Evolutionary conservation across 2,113 vertebrate genomes (phyloP).

Genomic region (Microcebus jonahi): DNA sequence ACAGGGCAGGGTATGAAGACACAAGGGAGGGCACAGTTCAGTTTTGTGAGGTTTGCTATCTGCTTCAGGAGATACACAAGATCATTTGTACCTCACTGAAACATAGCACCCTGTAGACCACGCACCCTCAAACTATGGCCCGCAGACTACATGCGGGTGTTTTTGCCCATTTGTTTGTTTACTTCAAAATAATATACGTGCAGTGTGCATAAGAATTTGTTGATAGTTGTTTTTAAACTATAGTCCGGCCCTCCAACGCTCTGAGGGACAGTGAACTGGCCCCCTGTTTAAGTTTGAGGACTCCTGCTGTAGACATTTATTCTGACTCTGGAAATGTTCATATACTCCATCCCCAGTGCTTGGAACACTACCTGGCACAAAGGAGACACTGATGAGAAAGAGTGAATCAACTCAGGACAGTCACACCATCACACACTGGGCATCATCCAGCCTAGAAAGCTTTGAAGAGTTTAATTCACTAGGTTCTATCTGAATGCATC

Average conservation of each 20-base stretch:
- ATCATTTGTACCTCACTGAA: not conserved
- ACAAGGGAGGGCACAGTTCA: not conserved
- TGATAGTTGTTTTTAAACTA: too few relatives aligned
- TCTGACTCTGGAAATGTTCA: not conserved
- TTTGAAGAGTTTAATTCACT: not conserved
- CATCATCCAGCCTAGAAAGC: not conserved
- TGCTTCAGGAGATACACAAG: not conserved
- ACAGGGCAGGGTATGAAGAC: not conserved
- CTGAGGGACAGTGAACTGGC: too few relatives aligned
- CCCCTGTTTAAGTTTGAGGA: too few relatives aligned
- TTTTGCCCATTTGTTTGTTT: too few relatives aligned
- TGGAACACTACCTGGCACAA: not conserved
- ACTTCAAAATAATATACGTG: too few relatives aligned
- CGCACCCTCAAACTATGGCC: too few relatives aligned
- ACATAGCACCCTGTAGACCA: not conserved
- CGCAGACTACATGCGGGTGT: too few relatives aligned
- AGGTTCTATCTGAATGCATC: not conserved
- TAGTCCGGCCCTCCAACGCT: too few relatives aligned
- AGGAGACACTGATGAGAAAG: not conserved
- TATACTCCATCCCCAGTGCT: not conserved
- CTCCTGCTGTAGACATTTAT: not conserved
- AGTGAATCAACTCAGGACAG: not conserved
- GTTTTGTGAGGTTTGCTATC: not conserved
- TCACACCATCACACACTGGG: not conserved
- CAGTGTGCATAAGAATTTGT: too few relatives aligned